Evolutionary conservation across 2,113 vertebrate species (phyloP), one percentile per base, ranked within the genome.

Genomic region (Nycticorax nycticorax): DNA sequence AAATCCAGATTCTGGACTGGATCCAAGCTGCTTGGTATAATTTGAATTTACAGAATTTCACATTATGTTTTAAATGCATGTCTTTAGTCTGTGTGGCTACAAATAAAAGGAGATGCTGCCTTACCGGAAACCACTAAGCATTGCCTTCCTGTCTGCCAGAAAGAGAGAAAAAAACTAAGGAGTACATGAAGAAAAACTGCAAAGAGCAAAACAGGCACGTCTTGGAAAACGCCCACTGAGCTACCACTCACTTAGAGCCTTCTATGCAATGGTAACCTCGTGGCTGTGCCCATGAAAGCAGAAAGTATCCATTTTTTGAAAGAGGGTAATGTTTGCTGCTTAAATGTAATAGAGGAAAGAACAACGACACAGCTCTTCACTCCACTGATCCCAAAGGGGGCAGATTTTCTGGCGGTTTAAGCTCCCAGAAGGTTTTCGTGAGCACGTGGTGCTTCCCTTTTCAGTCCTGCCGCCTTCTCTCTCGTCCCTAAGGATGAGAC

Each of bases 41-140:
- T 91, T 78, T 87, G 68, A 81, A 89, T 96, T 93, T 93, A 84
- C 80, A 87, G 86, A 95, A 89, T 92, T 93, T 91, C 76, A 41
- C 35, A 48, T 96, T 82, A 72, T 12, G 39, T 92, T 93, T 89
- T 63, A 91, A 86, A 91, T 43, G 21, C 7, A 47, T 48, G 28
- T 64, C 64, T 89, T 78, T 60, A 94, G 43, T 64, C 66, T 67
- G 22, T 64, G 47, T 91, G 67, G 72, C 33, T 93, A 52, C 68
- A 68, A 91, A 75, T 74, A 75, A 94, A 91, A 91, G n/a, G n/a
- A 88, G 73, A 95, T 11, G 1, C 68, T 94, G 32, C 50, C 33
- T 67, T 90, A 77, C 37, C 4, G 7, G 69, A 96, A 96, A 50
- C 6, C 60, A 71, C 45, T 62, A 91, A 63, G 24, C 52, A 21